Conservation (phyloP, 2,797 vertebrate species). For the Ctenopoma multispine region DNA sequence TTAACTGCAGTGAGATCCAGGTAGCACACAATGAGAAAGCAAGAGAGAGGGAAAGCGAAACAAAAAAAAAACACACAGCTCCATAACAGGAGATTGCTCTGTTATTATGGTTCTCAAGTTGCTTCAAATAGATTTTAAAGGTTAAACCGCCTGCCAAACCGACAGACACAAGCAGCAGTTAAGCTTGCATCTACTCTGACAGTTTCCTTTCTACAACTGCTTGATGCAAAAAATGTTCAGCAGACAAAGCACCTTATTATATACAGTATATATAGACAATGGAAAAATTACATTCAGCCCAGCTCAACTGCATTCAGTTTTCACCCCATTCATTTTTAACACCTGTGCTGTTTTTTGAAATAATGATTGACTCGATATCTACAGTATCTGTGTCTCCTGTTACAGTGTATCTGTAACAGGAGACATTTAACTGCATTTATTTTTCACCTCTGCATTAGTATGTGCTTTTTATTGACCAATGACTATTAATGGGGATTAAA, state of each 20-base stretch:
- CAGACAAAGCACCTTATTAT: slow-evolving; percentile 26
- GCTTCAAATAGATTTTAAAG: slow-evolving; percentile 69
- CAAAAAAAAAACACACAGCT: slow-evolving; percentile 45
- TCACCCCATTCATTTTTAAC: neutral
- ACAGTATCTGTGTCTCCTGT: no score
- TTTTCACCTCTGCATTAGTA: neutral
- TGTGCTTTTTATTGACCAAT: neutral
- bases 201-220: slow-evolving; percentile 24
- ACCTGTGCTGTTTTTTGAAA: neutral
- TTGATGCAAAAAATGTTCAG: neutral
- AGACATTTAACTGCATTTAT: neutral
- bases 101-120: slow-evolving; percentile 54
- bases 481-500: neutral
- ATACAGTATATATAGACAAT: neutral
- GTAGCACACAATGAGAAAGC: slow-evolving; percentile 14
- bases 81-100: slow-evolving; percentile 47
- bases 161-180: slow-evolving; percentile 44
- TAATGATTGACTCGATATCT: neutral
- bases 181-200: slow-evolving; percentile 34
- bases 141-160: slow-evolving; percentile 42
- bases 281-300: neutral
- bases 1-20: slow-evolving; percentile 45
- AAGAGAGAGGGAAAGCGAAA: slow-evolving; percentile 8
- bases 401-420: no score
- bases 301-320: neutral